phyloP scores from a whole-genome alignment of 2,888 invertebrate species.

The Drosophila emarginata region DNA sequence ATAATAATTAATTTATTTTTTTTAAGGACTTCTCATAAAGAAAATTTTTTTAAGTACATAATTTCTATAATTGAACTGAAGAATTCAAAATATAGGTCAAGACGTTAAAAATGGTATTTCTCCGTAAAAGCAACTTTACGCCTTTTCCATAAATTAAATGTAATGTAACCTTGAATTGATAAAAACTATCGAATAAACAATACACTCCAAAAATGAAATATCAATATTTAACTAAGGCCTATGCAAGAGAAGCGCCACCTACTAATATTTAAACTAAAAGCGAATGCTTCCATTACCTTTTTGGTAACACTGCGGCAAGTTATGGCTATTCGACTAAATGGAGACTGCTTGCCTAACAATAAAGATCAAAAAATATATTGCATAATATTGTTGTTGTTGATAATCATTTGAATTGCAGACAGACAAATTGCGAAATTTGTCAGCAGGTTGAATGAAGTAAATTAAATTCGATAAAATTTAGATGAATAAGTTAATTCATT shows the following conservation, averaged over 20 bases:
- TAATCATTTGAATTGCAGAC: conserved; percentile 4
- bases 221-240: neutral
- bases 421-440: conserved; percentile 6
- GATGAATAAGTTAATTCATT: neutral
- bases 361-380: neutral
- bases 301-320: neutral
- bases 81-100: no score
- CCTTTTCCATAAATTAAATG: neutral
- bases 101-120: no score
- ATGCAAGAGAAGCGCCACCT: neutral
- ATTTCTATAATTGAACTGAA: no score
- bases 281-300: conserved; percentile 34
- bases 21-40: no score
- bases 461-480: neutral
- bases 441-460: neutral
- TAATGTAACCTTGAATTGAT: neutral
- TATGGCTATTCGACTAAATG: neutral
- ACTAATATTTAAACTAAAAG: neutral
- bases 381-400: conserved; percentile 1
- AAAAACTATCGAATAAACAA: neutral
- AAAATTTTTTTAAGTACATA: no score
- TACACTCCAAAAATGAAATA: neutral
- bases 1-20: no score
- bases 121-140: no score
- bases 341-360: conserved; percentile 1